These are phyloP conservation scores for Nansenia antarctica DNA, from an alignment of 2,113 vertebrate species.

Conservation along the genomic window DNA sequence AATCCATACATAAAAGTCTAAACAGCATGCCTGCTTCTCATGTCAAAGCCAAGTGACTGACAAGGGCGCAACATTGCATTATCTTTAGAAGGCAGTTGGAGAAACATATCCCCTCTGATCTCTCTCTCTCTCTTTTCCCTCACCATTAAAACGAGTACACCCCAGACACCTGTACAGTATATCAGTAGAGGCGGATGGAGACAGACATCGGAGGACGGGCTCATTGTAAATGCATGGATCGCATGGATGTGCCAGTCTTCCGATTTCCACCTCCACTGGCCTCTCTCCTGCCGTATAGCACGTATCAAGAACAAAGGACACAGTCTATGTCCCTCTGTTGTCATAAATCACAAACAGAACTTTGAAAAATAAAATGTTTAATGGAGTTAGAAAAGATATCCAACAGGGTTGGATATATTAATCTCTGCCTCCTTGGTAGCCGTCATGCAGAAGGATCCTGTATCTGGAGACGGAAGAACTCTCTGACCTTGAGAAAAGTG, in stretches of 20 bases:
- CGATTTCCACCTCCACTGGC: too few species aligned
- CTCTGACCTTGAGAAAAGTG: conserved; percentile 4
- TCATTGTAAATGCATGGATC: too few species aligned
- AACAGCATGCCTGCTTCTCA: neutral
- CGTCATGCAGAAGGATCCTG: neutral
- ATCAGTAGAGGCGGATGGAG: too few species aligned
- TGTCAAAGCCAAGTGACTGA: neutral
- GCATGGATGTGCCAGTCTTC: too few species aligned
- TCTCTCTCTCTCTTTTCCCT: neutral
- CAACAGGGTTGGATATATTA: neutral
- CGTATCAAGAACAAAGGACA: neutral
- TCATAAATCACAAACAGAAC: neutral
- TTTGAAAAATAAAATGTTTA: neutral
- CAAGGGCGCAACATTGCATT: neutral
- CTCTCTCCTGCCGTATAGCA: too few species aligned
- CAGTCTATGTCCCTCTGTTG: neutral
- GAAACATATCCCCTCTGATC: neutral
- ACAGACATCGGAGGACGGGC: too few species aligned
- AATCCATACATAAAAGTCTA: neutral
- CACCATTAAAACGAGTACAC: neutral
- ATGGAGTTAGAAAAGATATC: conserved; percentile 5
- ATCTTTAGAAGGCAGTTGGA: neutral
- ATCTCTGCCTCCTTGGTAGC: neutral
- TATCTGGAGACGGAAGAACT: neutral
- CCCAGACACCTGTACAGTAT: neutral